Conservation (phyloP, 2,888 invertebrate species). For the Polydesmus complanatus region DNA sequence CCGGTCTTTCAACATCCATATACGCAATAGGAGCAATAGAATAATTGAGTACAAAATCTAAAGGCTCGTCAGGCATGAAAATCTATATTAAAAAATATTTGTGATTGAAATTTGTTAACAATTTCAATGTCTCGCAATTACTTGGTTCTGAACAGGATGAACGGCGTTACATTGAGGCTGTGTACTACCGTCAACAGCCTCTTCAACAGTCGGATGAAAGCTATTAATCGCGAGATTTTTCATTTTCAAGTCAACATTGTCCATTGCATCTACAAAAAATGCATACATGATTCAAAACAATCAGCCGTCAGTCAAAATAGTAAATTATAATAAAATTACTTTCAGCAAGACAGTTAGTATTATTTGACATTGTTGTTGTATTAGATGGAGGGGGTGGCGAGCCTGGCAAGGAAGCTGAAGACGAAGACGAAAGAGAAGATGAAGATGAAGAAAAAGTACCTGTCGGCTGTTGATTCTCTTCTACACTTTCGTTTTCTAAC, state of each 20-base stretch:
- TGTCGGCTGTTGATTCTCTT: no score
- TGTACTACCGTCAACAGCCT: neutral
- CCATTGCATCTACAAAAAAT: neutral
- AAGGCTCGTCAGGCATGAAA: neutral
- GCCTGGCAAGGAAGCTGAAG: neutral
- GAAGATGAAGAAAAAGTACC: conserved; percentile 13
- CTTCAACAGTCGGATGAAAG: no score
- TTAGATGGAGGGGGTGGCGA: conserved; percentile 11
- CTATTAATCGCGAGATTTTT: neutral
- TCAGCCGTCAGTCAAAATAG: neutral
- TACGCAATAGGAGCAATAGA: neutral
- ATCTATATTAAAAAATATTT: neutral
- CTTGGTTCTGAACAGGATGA: neutral
- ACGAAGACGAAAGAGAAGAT: conserved; percentile 14
- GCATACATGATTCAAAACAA: neutral
- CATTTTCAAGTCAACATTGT: neutral
- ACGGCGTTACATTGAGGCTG: neutral
- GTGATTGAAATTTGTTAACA: neutral
- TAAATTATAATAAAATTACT: neutral
- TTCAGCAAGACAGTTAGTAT: neutral
- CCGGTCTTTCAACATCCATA: neutral
- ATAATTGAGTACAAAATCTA: neutral
- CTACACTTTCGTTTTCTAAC: no score
- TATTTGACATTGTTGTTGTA: neutral
- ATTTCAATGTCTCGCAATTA: neutral